phyloP scores from a whole-genome alignment of 2,113 vertebrate genomes.

The Eidolon helvum region DNA sequence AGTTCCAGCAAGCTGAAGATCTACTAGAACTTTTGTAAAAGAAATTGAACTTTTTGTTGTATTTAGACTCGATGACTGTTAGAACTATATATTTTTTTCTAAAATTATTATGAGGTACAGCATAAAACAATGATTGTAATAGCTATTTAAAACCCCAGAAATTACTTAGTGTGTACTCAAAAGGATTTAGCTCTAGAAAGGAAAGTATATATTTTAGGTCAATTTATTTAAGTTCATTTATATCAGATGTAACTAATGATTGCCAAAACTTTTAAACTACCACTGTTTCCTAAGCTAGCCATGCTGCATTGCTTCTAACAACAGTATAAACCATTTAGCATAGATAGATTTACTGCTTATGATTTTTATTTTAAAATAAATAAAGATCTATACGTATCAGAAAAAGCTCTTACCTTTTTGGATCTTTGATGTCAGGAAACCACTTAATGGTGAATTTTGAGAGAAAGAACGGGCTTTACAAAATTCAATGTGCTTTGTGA shows the following conservation, averaged over 20 bases:
- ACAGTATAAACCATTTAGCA: not conserved
- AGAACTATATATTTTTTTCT: not conserved
- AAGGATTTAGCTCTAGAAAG: not conserved
- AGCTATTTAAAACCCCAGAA: not conserved
- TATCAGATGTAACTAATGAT: not conserved
- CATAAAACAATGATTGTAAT: not conserved
- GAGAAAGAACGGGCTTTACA: not conserved
- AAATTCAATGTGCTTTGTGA: not conserved
- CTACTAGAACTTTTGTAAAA: not conserved
- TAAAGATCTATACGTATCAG: not conserved
- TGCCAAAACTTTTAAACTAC: not conserved
- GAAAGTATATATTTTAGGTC: not conserved
- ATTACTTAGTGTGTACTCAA: not conserved
- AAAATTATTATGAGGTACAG: not conserved
- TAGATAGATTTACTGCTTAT: not conserved
- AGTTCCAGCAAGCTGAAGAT: not conserved
- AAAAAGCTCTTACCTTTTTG: not conserved
- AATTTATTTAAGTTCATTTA: not conserved
- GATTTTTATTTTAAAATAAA: not conserved
- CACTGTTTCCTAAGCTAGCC: not conserved
- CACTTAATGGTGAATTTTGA: not conserved
- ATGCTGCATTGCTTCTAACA: not conserved
- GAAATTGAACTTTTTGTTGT: not conserved
- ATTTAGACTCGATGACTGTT: not conserved
- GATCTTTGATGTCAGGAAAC: not conserved